phyloP scores from a whole-genome alignment of 2,113 vertebrate genomes.

The Nycticryphes semicollaris region DNA sequence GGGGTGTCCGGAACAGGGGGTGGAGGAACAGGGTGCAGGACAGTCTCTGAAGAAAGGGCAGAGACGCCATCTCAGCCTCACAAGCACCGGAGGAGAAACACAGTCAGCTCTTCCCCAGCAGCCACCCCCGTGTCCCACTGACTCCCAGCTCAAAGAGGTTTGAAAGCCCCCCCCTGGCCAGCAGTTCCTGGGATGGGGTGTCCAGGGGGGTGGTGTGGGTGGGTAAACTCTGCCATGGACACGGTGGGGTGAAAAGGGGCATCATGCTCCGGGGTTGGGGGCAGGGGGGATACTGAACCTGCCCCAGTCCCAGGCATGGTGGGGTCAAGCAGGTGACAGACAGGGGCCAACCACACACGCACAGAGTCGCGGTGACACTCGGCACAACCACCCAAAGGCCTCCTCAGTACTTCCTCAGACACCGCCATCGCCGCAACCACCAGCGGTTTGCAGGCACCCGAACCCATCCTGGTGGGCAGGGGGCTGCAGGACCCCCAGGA shows the following conservation, averaged over 20 bases:
- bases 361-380: fast-evolving
- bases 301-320: not conserved
- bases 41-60: not conserved
- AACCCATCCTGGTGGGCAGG: fast-evolving
- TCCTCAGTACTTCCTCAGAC: not conserved
- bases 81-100: not conserved
- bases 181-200: not conserved
- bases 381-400: not conserved
- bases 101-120: not conserved
- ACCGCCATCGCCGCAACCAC: fast-evolving
- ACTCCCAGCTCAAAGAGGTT: not conserved
- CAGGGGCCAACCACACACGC: not conserved
- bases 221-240: not conserved
- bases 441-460: not conserved
- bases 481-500: too few species aligned
- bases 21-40: not conserved
- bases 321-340: not conserved
- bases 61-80: not conserved
- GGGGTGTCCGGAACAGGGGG: not conserved
- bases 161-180: not conserved
- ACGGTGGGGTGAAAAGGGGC: not conserved
- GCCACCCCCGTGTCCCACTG: not conserved
- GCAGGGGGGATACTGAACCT: too few species aligned
- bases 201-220: too few species aligned
- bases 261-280: fast-evolving